Conservation (phyloP, 1,140 invertebrate genomes). For the Drosophila saltans region DNA sequence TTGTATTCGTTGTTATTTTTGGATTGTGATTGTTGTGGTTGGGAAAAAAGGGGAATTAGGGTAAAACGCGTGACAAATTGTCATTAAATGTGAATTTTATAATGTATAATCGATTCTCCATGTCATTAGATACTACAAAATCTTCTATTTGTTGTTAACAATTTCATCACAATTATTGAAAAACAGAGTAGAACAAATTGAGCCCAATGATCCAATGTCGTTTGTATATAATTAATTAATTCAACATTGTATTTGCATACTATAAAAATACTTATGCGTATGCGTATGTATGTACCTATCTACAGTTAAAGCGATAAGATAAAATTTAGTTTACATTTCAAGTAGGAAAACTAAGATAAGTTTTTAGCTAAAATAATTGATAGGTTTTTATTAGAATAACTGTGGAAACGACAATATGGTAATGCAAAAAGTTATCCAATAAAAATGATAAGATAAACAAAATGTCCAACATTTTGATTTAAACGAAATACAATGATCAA, state of each 20-base stretch:
- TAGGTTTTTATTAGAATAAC: background rate
- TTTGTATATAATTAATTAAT: background rate
- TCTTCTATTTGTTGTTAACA: constrained; percentile 36
- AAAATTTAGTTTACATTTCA: background rate
- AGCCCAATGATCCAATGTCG: background rate
- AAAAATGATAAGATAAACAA: constrained; percentile 4
- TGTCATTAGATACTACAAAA: constrained; percentile 39
- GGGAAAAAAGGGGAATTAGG: background rate
- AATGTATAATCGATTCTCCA: constrained; percentile 72
- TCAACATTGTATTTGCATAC: background rate
- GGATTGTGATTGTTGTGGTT: constrained; percentile 21
- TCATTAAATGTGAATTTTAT: constrained; percentile 57
- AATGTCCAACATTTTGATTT: background rate
- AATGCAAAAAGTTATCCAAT: background rate
- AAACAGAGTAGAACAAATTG: background rate
- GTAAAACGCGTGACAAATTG: constrained; percentile 52
- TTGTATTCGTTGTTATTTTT: constrained; percentile 33
- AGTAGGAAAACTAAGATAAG: background rate
- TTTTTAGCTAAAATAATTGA: background rate
- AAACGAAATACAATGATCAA: background rate
- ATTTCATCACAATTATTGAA: background rate
- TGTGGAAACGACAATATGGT: background rate
- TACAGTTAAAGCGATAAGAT: background rate
- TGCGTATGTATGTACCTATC: background rate
- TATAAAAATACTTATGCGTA: background rate